phyloP scores from a whole-genome alignment of 2,888 invertebrate genomes.

The Megamerina dolium region DNA sequence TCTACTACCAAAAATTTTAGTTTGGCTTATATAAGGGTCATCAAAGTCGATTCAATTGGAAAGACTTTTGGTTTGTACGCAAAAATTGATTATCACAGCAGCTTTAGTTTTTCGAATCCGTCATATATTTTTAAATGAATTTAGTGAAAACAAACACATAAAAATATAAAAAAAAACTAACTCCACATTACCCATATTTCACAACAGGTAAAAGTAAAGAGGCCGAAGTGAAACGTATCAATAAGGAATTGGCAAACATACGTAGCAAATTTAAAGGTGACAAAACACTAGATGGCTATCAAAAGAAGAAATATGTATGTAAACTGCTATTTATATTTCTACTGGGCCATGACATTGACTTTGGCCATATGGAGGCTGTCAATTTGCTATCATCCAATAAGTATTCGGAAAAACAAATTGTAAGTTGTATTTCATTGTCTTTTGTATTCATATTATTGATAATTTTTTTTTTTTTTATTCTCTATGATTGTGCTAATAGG shows the following conservation, averaged over 20 bases:
- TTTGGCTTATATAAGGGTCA: too few species aligned
- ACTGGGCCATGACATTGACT: conserved; percentile 99
- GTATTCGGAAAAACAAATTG: conserved; percentile 99
- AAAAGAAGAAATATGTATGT: conserved; percentile 99
- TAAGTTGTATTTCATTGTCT: conserved; percentile 49
- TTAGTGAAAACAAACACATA: too few species aligned
- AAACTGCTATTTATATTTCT: conserved; percentile 98
- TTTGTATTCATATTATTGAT: conserved; percentile 15
- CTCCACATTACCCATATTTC: too few species aligned
- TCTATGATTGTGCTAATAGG: conserved; percentile 54
- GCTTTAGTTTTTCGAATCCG: too few species aligned
- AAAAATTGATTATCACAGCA: too few species aligned
- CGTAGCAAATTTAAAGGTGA: conserved; percentile 99
- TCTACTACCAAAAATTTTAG: too few species aligned
- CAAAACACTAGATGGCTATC: conserved; percentile 99
- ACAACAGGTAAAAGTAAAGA: conserved; percentile 99
- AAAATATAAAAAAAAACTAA: too few species aligned
- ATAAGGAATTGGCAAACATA: conserved; percentile 99
- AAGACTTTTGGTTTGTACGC: too few species aligned
- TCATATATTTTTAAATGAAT: too few species aligned
- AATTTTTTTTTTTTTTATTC: conserved; percentile 33
- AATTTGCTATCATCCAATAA: conserved; percentile 98
- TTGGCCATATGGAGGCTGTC: conserved; percentile 99
- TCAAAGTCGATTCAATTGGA: too few species aligned
- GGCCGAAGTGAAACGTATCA: conserved; percentile 98